phyloP scores from a whole-genome alignment of 2,797 vertebrate species.

The Myoxocephalus aenaeus region DNA sequence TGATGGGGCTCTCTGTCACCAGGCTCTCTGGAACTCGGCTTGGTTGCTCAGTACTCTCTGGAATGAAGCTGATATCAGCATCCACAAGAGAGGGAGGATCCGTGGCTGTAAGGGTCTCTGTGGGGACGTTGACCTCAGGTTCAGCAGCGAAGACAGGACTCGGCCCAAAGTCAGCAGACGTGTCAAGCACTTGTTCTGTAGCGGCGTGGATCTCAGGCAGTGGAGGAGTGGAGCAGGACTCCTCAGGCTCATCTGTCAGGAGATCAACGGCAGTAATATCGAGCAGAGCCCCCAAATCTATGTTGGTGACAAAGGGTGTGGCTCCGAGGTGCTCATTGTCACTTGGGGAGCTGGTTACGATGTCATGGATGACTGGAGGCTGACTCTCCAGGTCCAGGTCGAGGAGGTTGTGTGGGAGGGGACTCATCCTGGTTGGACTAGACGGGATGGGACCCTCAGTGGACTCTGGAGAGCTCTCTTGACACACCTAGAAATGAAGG shows the following conservation, averaged over 20 bases:
- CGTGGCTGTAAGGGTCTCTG: constrained; percentile 59
- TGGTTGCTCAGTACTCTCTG: constrained; percentile 38
- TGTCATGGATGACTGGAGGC: constrained; percentile 83
- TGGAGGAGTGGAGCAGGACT: constrained; percentile 27
- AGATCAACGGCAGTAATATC: constrained; percentile 59
- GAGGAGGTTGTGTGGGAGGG: constrained; percentile 40
- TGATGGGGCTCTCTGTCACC: constrained; percentile 33
- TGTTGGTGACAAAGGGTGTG: constrained; percentile 80
- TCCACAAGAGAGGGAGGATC: constrained; percentile 41
- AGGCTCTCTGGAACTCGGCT: constrained; percentile 37
- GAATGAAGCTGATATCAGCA: constrained; percentile 36
- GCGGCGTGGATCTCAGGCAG: constrained; percentile 24
- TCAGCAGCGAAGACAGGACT: constrained; percentile 36
- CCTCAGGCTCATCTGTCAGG: constrained; percentile 38
- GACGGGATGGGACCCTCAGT: constrained; percentile 72
- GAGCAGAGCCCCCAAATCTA: constrained; percentile 64
- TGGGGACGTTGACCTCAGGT: constrained; percentile 35
- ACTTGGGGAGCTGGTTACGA: constrained; percentile 82
- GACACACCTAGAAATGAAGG: constrained; percentile 77
- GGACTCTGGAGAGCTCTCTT: constrained; percentile 81
- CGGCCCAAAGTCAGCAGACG: constrained; percentile 40
- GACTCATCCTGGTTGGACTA: constrained; percentile 66
- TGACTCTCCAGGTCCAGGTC: constrained; percentile 79
- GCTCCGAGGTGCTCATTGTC: constrained; percentile 80
- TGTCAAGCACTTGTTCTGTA: constrained; percentile 45